Percentiles rank a stretch among this genome's conserved stretches.
Evolutionary conservation across 2,113 vertebrate genomes (phyloP).

Genomic region (Eurypyga helias): DNA sequence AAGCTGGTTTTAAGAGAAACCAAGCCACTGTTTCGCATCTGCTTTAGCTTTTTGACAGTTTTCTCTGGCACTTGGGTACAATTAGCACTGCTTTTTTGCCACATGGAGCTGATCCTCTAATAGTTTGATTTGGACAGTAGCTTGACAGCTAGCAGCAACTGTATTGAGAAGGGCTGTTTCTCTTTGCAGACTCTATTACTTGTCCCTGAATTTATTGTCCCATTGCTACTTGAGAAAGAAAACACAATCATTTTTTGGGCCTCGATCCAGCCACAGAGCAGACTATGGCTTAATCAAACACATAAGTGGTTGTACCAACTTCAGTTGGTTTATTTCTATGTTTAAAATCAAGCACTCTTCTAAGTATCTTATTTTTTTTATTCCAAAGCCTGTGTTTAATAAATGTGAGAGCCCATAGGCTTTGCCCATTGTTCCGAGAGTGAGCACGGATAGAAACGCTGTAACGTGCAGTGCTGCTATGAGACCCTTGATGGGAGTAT

Average conservation of each 20-base stretch:
- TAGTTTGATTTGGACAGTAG: not conserved
- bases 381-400: not conserved
- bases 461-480: rapidly evolving
- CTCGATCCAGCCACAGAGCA: not conserved
- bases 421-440: not conserved
- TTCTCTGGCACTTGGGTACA: not conserved
- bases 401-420: not conserved
- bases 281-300: not conserved
- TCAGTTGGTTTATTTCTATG: not conserved
- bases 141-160: not conserved
- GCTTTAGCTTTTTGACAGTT: conserved; percentile 16
- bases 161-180: not conserved
- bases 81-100: not conserved
- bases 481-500: not conserved
- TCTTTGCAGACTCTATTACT: not conserved
- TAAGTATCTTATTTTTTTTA: not conserved
- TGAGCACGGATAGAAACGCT: not conserved
- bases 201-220: not conserved
- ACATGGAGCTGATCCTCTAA: not conserved
- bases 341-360: not conserved
- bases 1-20: not conserved
- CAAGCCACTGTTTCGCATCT: not conserved
- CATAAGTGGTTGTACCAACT: not conserved
- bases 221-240: not conserved
- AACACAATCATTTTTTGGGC: not conserved